Evolutionary conservation across 2,888 invertebrate genomes (phyloP).

Genomic region (Ormyrus nitidulus): DNA sequence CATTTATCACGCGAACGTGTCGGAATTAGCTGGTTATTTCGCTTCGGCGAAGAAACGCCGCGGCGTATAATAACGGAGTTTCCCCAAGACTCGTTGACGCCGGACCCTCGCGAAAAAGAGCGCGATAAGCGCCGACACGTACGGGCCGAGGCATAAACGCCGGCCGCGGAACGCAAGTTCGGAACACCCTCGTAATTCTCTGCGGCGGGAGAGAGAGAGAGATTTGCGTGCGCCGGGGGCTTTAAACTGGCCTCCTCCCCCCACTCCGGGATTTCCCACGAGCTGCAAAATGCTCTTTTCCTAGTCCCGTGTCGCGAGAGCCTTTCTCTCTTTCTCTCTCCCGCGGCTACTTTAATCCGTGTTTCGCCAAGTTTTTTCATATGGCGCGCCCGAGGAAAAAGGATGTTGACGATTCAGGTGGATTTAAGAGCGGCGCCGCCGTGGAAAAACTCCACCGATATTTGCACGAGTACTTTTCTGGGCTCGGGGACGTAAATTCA

Average conservation of each 20-base stretch:
- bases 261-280: no score
- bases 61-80: conserved; percentile 31
- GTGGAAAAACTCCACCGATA: conserved; percentile 14
- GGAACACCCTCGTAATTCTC: conserved; percentile 43
- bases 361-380: conserved; percentile 54
- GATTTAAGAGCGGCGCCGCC: conserved; percentile 37
- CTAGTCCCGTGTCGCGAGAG: background rate
- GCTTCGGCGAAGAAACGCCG: conserved; percentile 11
- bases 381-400: conserved; percentile 26
- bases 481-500: conserved; percentile 16
- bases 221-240: background rate
- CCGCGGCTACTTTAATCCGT: conserved; percentile 46
- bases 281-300: background rate
- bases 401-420: conserved; percentile 46
- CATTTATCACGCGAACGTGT: conserved; percentile 71
- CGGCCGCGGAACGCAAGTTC: conserved; percentile 13
- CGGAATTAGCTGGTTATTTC: conserved; percentile 60
- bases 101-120: conserved; percentile 13
- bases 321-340: background rate
- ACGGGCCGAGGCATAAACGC: conserved; percentile 33
- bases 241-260: conserved; percentile 14
- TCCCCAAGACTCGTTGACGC: background rate
- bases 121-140: conserved; percentile 47
- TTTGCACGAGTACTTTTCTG: conserved; percentile 24
- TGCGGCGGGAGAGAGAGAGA: background rate